Evolutionary conservation across 2,113 vertebrate species (phyloP), one percentile per base, ranked within the genome.

Genomic region (Aplodontia rufa): DNA sequence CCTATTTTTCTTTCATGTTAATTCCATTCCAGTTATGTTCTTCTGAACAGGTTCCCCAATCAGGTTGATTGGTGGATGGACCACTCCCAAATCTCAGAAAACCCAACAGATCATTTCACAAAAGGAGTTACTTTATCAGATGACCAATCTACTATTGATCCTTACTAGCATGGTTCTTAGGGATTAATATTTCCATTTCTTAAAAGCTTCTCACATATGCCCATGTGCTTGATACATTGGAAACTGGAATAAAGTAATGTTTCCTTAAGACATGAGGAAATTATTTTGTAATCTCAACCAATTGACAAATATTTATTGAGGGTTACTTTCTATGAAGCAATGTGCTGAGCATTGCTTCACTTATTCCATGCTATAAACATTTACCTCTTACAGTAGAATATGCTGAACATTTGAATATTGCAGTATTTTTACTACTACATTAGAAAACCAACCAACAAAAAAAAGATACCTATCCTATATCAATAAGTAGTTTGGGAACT

Each of bases 1-100:
- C 53, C 37, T 30, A 24, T 69, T 81, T 94, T 94, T 93, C 83
- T 87, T 96, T 95, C 51, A 22, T 87, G 95, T 85, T 66, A 87
- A 9, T 81, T 68, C 32, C 30, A 85, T 69, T 91, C 62, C 42
- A 20, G 40, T 68, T 78, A 68, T 86, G 20, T 16, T 5, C 5
- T 93, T 40, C 60, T 45, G 28, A 58, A 2, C 32, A 35, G 86
- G 42, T 0, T 51, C 28, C 8, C 13, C 62, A 89, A 35, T 94
- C 45, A 89, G 28, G 32, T 58, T 80, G 58, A 40, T 91, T 84
- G 79, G 37, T 84, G 79, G 37, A 32, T 26, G 11, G 49, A 84
- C 26, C 49, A 89, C 75, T 87, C 51, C 72, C 66, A 84, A 72
- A 45, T 62, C 42, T 91, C 35, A 32, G 28, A 93, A 76, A 94